These are phyloP conservation scores for Tretioscincus oriximinensis DNA, from an alignment of 2,113 vertebrate genomes.

Conservation along the genomic window DNA sequence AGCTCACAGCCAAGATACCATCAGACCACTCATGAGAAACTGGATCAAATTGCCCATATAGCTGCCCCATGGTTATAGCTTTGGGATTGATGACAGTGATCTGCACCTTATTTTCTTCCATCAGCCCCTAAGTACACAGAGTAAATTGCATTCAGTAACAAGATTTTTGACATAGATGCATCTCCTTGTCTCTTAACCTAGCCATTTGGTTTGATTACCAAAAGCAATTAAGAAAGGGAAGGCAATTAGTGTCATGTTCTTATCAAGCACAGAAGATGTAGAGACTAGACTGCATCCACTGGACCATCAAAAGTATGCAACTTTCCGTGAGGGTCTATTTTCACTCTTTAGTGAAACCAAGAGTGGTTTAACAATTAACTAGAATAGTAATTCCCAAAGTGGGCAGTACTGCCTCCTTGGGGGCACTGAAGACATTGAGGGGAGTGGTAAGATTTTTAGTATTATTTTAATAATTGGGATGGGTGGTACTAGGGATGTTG, in stretches of 20 bases:
- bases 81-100: conserved; percentile 91
- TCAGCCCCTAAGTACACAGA: conserved; percentile 74
- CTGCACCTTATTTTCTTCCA: conserved; percentile 90
- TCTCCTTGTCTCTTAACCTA: no score
- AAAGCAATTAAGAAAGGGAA: neutral
- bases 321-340: no score
- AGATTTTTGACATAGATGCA: no score
- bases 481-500: no score
- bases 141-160: neutral
- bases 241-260: neutral
- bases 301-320: no score
- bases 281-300: neutral
- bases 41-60: conserved; percentile 88
- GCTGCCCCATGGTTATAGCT: conserved; percentile 89
- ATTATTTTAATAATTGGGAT: no score
- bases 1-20: conserved; percentile 87
- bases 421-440: no score
- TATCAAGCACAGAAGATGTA: neutral
- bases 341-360: no score
- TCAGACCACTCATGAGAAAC: conserved; percentile 93
- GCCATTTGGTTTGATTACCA: neutral
- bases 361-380: no score
- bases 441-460: no score
- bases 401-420: no score
- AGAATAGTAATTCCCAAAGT: no score